Conservation (phyloP, 2,888 invertebrate genomes). For the Galerucella nymphaeae region DNA sequence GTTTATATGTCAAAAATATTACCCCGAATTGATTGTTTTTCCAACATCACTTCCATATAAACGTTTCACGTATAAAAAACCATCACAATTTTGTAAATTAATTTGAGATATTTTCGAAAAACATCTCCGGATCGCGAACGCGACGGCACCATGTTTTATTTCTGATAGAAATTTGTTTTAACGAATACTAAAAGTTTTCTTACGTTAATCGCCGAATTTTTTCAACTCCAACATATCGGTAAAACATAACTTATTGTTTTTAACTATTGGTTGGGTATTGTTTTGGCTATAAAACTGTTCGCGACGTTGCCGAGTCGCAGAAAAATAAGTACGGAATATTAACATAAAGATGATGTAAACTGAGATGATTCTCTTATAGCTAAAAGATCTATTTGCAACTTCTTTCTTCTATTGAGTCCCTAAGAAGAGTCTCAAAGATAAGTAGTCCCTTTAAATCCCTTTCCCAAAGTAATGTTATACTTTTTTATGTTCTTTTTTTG, state of each 20-base stretch:
- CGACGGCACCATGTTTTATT: background rate
- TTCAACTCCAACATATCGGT: constrained; percentile 15
- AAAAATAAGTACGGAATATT: background rate
- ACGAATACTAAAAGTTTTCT: background rate
- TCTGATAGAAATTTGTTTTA: background rate
- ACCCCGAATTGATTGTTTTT: background rate
- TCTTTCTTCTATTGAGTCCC: no score
- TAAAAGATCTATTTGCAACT: no score
- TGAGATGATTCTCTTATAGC: no score
- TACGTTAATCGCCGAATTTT: background rate
- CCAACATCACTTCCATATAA: background rate
- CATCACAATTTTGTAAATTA: constrained; percentile 8
- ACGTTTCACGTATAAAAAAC: background rate
- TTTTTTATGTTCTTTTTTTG: no score
- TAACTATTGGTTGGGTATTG: constrained; percentile 39
- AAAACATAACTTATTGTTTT: constrained; percentile 36
- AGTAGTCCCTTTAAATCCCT: no score
- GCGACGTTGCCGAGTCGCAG: constrained; percentile 27
- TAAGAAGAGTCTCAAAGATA: no score
- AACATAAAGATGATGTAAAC: no score
- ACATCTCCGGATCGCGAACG: constrained; percentile 3
- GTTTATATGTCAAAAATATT: background rate
- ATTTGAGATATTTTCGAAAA: constrained; percentile 10
- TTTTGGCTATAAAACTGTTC: constrained; percentile 37
- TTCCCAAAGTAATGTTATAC: no score